Percentiles rank a stretch among this genome's conserved stretches.
Evolutionary conservation across 2,113 vertebrate species (phyloP).

Genomic region (Pipra filicauda): DNA sequence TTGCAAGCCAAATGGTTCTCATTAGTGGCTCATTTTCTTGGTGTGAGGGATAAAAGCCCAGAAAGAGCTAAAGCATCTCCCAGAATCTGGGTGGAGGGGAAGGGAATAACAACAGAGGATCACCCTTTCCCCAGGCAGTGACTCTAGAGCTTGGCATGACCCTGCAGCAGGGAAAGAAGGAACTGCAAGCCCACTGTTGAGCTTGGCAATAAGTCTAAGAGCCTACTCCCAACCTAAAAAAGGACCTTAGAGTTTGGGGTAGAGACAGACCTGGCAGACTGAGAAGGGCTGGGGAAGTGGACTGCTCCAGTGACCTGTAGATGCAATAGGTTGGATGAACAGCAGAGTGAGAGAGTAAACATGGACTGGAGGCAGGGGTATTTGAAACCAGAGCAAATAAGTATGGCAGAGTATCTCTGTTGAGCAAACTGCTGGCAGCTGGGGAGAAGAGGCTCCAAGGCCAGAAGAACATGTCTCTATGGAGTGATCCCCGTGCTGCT

Average conservation of each 20-base stretch:
- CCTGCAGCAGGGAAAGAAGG: neutral
- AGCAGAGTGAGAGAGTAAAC: neutral
- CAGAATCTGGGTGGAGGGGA: neutral
- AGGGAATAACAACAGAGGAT: slow-evolving; percentile 6
- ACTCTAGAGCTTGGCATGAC: neutral
- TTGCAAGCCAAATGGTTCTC: slow-evolving; percentile 19
- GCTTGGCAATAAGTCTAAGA: neutral
- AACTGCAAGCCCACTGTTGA: neutral
- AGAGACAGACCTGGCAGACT: neutral
- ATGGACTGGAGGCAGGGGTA: neutral
- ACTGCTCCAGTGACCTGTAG: neutral
- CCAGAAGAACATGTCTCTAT: neutral
- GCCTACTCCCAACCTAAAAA: neutral
- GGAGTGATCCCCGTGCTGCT: neutral
- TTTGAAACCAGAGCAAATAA: neutral
- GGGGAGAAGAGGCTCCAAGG: neutral
- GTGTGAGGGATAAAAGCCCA: slow-evolving; percentile 38
- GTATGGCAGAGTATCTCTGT: neutral
- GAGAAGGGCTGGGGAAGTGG: neutral
- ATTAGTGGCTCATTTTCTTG: slow-evolving; percentile 38
- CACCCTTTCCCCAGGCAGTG: neutral
- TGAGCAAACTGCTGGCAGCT: neutral
- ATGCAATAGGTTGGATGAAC: neutral
- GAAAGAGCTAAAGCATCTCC: slow-evolving; percentile 1
- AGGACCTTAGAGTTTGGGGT: neutral